Evolutionary conservation across 2,797 vertebrate genomes (phyloP), one percentile per base, ranked within the genome.

Genomic region (Sphaeramia orbicularis): DNA sequence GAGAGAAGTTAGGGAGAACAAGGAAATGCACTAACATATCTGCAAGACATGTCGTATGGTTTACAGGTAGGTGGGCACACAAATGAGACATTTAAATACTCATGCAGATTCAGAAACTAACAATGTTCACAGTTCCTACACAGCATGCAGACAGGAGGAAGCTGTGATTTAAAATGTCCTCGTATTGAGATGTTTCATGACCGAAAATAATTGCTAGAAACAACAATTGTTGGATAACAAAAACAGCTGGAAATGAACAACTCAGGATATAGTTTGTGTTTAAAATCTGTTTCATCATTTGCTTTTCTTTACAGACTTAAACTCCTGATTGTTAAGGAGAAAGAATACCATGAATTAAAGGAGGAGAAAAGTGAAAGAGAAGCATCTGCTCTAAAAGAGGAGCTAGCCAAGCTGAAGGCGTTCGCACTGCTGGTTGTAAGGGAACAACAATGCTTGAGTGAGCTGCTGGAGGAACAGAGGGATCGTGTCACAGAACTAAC

Each of bases 401-500:
- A 99, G 87, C 80, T 97, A 73, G 94, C 80, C 62, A 93, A 95
- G 85, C 89, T 99, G 62, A 97, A 98, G 82, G 93, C 93, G 35
- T 96, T 98, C 83, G 94, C 96, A 35, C 86, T 96, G 88, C 94
- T 96, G 87, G 94, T 98, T 53, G 95, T 97, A 2, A 94, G 94
- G 35, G 96, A 99, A 92, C 96, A 97, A 78, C 95, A 95, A 88
- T 80, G 84, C 82, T 91, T 96, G 60, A 92, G 94, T 0, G 89
- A 94, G 72, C 91, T 96, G 86, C 83, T 97, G 59, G 86, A 90
- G 63, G 91, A 92, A 74, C 96, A 98, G 83, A 95, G 58, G 89
- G 71, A 88, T 91, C 49, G 41, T 75, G 91, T 95, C 81, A 90
- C 92, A 89, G 92, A 95, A 47, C 85, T 97, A 85, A 96, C 93